Evolutionary conservation across 2,888 invertebrate species (phyloP).

Genomic region (Ferrisia virgata): DNA sequence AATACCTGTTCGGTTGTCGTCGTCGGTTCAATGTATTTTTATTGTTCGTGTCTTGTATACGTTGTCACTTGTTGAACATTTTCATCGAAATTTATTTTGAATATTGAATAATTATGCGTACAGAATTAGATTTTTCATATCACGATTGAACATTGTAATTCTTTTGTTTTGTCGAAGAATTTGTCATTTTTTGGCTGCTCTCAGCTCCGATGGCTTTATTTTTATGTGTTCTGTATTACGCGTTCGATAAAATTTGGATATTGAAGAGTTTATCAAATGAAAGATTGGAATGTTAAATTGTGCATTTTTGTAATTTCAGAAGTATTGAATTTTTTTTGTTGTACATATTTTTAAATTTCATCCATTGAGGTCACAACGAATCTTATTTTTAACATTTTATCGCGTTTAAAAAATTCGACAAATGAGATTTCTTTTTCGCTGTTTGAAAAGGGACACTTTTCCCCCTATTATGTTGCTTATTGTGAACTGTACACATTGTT

Average conservation of each 20-base stretch:
- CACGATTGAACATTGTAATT: too few relatives aligned
- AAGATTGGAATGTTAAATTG: slow-evolving; percentile 1
- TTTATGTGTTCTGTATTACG: slow-evolving; percentile 1
- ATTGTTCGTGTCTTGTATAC: not conserved
- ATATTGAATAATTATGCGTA: too few relatives aligned
- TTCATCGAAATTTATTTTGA: too few relatives aligned
- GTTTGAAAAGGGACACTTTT: too few relatives aligned
- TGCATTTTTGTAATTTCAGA: not conserved
- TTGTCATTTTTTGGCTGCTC: not conserved
- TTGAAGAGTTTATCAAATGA: slow-evolving; percentile 20
- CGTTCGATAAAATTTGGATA: not conserved
- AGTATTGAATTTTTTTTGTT: slow-evolving; percentile 12
- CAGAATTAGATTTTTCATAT: too few relatives aligned
- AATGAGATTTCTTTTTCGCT: too few relatives aligned
- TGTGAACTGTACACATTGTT: too few relatives aligned
- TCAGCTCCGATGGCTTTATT: not conserved
- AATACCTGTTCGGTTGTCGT: not conserved
- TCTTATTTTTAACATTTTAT: too few relatives aligned
- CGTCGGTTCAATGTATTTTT: not conserved
- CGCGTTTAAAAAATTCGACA: too few relatives aligned
- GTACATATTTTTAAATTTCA: too few relatives aligned
- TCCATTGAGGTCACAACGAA: too few relatives aligned
- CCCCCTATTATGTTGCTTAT: too few relatives aligned
- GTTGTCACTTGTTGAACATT: not conserved
- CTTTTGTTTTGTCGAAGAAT: not conserved